Base-by-base conservation (phyloP, 2,888 invertebrate genomes). In the Ceratothoa steindachneri region DNA sequence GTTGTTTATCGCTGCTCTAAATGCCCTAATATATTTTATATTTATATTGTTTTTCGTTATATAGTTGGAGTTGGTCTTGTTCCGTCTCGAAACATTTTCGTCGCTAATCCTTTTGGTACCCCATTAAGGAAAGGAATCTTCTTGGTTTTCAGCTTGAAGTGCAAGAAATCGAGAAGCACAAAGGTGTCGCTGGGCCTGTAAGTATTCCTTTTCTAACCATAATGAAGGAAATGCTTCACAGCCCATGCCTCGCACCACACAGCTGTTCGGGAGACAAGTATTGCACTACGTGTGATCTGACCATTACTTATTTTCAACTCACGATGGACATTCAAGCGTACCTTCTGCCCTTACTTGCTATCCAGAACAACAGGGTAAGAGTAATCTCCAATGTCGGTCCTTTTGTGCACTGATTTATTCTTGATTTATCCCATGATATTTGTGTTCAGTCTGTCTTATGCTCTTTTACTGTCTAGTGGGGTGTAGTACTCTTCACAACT, bases 281-380 rank as follows among this genome's bases (percentile, higher is more conserved):
- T 83, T 98, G 97, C 83, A 89, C 90, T 70, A 93, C 93, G 84
- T 98, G 97, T 85, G 95, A 96, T 84, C 92, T 95, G 72, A 90
- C 92, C 30, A 92, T 95, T 31, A 91, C 96, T 86, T 97, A 97
- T 92, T 95, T 97, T 85, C 97, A 96, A 84, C 85, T 97, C 41
- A 91, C 92, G 12, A 88, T 93, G 70, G 89, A 91, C 81, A 85
- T 95, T 41, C 89, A 95, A 30, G 89, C 91, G 79, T 92, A 92
- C 81, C 88, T 94, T 83, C 75, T 90, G 90, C 69, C 93, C 93
- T 1, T 88, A 89, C 81, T 87, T 89, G 83, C 90, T 90, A 19
- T 89, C 90, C 51, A 88, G 90, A 81, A 90, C 91, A 74, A 90
- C 91, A 31, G 91, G 92, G 91, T 92, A 86, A 87, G 88, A 85